Conservation (phyloP, 1,140 invertebrate genomes). For the Ylistrum balloti region DNA sequence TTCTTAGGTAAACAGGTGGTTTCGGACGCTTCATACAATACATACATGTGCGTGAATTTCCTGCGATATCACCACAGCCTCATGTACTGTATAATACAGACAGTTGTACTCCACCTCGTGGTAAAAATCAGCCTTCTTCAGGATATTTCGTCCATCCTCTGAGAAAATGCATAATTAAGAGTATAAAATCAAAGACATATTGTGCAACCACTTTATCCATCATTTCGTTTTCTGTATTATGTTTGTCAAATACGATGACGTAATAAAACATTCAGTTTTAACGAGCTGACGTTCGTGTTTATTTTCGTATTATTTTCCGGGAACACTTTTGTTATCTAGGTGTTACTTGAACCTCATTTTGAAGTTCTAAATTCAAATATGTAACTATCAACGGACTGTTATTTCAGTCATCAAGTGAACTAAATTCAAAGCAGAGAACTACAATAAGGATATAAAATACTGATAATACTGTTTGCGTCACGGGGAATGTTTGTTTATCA, state of each 20-base stretch:
- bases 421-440: too few relatives aligned
- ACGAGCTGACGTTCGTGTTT: neutral
- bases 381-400: too few relatives aligned
- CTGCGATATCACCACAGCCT: conserved; percentile 76
- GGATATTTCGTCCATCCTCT: conserved; percentile 75
- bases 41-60: conserved; percentile 57
- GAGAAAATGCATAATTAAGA: conserved; percentile 44
- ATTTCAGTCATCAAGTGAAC: too few relatives aligned
- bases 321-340: neutral
- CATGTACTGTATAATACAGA: conserved; percentile 77
- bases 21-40: too few relatives aligned
- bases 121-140: conserved; percentile 78
- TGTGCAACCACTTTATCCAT: neutral
- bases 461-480: neutral
- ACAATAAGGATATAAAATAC: too few relatives aligned
- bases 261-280: neutral
- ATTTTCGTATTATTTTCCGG: neutral
- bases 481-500: too few relatives aligned
- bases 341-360: too few relatives aligned
- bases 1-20: too few relatives aligned
- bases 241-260: neutral
- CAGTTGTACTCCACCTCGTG: conserved; percentile 70
- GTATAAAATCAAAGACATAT: neutral
- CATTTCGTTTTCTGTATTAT: neutral
- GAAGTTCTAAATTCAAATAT: neutral